Percentiles rank a stretch among this genome's conserved stretches.
Conservation (phyloP, 1,140 invertebrate genomes). For the Hylaeus volcanicus region DNA sequence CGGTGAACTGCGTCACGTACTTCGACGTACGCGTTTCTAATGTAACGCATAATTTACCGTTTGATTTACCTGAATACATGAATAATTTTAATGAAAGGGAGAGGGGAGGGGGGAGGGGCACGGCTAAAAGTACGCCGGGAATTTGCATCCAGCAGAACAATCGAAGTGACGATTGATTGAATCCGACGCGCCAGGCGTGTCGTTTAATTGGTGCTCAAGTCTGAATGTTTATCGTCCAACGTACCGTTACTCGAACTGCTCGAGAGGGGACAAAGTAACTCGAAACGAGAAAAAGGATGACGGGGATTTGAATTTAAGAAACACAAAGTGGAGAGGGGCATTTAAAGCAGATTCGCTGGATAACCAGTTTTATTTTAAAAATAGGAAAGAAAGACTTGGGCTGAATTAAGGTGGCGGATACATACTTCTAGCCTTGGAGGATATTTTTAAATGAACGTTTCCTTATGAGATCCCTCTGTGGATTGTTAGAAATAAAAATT, state of each 20-base stretch:
- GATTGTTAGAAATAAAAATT: too few relatives aligned
- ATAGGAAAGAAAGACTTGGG: too few relatives aligned
- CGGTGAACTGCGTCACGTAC: not conserved
- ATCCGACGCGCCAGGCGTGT: not conserved
- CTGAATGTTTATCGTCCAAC: not conserved
- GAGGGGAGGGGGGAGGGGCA: not conserved
- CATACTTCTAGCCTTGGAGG: too few relatives aligned
- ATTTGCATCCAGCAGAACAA: not conserved
- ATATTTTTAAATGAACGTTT: too few relatives aligned
- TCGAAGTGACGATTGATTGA: not conserved
- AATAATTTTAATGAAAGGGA: slow-evolving; percentile 18
- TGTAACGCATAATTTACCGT: slow-evolving; percentile 31
- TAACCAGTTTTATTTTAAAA: too few relatives aligned
- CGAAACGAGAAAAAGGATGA: not conserved
- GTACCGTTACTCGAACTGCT: not conserved
- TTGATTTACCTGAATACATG: slow-evolving; percentile 30
- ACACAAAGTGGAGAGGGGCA: too few relatives aligned
- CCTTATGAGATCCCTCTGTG: too few relatives aligned
- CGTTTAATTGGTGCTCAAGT: not conserved
- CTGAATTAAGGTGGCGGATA: too few relatives aligned
- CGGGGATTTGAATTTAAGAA: too few relatives aligned
- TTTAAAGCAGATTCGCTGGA: too few relatives aligned
- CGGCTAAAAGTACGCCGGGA: not conserved
- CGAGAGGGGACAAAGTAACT: not conserved
- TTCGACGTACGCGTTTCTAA: not conserved